Evolutionary conservation across 2,888 invertebrate species (phyloP).

Genomic region (Zeuzera pyrina): DNA sequence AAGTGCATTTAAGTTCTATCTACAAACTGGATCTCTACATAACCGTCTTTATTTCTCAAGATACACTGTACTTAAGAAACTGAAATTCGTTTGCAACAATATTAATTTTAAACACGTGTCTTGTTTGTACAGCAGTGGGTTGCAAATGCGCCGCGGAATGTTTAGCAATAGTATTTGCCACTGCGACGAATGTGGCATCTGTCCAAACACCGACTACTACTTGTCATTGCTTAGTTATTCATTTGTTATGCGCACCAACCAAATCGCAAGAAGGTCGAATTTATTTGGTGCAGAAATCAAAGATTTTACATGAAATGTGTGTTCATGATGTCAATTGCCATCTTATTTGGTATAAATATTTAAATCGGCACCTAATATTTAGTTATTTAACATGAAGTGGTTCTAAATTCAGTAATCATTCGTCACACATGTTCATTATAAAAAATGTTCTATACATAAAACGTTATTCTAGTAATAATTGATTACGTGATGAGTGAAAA

Average conservation of each 20-base stretch:
- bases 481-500: constrained; percentile 38
- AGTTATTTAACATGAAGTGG: background rate
- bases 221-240: constrained; percentile 11
- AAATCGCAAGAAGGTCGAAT: background rate
- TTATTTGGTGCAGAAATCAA: too few species aligned
- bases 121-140: constrained; percentile 40
- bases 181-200: constrained; percentile 26
- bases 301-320: too few species aligned
- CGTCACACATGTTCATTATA: too few species aligned
- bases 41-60: too few species aligned
- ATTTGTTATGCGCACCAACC: background rate
- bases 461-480: constrained; percentile 4
- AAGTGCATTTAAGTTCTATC: too few species aligned
- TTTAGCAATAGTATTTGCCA: constrained; percentile 17
- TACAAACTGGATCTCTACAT: too few species aligned
- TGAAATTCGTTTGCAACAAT: too few species aligned
- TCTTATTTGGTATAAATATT: too few species aligned
- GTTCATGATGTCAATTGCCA: too few species aligned
- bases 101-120: constrained; percentile 49
- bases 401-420: background rate
- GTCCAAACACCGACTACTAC: constrained; percentile 27
- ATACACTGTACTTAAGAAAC: too few species aligned
- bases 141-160: constrained; percentile 37
- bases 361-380: too few species aligned
- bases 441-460: too few species aligned